phyloP scores from a whole-genome alignment of 2,113 vertebrate species.

The Oxygymnocypris stewartii region DNA sequence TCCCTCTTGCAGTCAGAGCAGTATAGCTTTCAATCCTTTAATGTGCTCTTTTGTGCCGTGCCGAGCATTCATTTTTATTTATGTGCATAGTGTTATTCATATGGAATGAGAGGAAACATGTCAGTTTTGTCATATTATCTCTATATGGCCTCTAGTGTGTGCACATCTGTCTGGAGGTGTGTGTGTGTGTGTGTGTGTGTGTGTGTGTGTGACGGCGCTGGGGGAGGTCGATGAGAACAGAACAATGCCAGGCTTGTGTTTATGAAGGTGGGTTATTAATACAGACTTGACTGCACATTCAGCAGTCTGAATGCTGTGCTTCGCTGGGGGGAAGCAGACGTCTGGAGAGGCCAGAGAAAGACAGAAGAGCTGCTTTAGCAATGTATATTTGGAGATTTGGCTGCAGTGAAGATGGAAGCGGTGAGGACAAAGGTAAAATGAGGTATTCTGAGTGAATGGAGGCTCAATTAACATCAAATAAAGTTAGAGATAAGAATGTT shows the following conservation, averaged over 20 bases:
- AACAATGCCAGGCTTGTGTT: slow-evolving; percentile 59
- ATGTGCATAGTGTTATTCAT: not conserved
- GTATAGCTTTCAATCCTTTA: not conserved
- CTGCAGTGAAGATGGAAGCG: not conserved
- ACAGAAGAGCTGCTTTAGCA: not conserved
- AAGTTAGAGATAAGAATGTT: not conserved
- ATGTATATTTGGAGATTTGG: not conserved
- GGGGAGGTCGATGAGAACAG: not conserved
- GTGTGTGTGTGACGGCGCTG: not conserved
- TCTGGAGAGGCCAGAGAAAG: not conserved
- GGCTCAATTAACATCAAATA: not conserved
- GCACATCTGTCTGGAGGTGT: not conserved
- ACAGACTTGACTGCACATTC: slow-evolving; percentile 16
- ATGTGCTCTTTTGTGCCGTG: not conserved
- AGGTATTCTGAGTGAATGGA: not conserved
- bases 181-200: not conserved
- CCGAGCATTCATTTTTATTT: not conserved
- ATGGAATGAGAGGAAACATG: not conserved
- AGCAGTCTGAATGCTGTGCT: slow-evolving; percentile 14
- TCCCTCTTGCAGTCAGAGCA: not conserved
- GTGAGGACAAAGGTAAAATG: not conserved
- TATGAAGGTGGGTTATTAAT: slow-evolving; percentile 53
- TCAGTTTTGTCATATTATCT: not conserved
- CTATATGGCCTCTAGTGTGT: not conserved
- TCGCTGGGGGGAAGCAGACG: not conserved